Evolutionary conservation across 2,888 invertebrate species (phyloP), one percentile per base, ranked within the genome.

Genomic region (Falcaria lacertinaria): DNA sequence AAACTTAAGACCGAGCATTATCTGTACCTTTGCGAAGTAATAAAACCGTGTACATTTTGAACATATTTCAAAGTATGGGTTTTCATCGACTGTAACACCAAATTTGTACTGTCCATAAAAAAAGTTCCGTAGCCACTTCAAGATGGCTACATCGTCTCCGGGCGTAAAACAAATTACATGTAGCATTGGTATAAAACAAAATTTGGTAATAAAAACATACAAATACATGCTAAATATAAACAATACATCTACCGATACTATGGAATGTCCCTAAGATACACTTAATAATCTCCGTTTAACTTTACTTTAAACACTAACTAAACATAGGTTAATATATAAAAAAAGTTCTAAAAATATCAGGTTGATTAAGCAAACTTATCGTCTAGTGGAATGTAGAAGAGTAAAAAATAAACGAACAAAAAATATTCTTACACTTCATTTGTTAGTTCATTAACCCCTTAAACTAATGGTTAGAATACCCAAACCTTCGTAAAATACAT

Each of bases 121-220:
- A 7, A 22, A 6, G 22, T 22, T 5, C n/a, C n/a, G n/a, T n/a
- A n/a, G 28, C 11, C 11, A 2, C 11, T 7, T 28, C n/a, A n/a
- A n/a, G n/a, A 3, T 11, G 28, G 28, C 28, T 11, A 39, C 33
- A 19, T 32, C 42, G 34, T 39, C 32, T 34, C 32, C 42, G 42
- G 42, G 42, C 37, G 15, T 32, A 15, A n/a, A n/a, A 28, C 25
- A n/a, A 2, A 33, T 39, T 40, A 40, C 16, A 40, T 11, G 33
- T 76, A 81, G 79, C 87, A 88, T 87, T 88, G 88, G 87, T 87
- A 87, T 87, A 74, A 77, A 79, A 80, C 74, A 69, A 86, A 86
- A 86, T 88, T 87, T 86, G 87, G 86, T 84, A 85, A 74, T 74
- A 74, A 76, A 74, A 68, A 58, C 44, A 54, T 49, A 48, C 65